Conservation (phyloP, 2,113 vertebrate species). For the Pseudopodoces humilis region DNA sequence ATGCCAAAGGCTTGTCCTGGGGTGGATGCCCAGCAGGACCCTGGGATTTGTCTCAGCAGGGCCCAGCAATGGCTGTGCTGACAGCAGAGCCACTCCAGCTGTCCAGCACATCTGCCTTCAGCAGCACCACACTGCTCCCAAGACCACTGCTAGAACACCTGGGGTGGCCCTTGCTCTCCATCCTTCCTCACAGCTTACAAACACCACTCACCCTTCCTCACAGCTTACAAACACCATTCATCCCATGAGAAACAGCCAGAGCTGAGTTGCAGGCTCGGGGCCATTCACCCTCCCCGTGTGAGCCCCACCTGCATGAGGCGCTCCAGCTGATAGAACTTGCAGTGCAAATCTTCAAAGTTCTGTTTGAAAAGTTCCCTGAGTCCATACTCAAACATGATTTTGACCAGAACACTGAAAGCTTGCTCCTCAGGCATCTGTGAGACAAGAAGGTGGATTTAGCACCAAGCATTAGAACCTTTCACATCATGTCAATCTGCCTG, state of each 20-base stretch:
- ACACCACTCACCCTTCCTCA: neutral
- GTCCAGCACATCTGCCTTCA: neutral
- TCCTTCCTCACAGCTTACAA: neutral
- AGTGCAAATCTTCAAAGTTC: slow-evolving; percentile 99
- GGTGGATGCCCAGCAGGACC: neutral
- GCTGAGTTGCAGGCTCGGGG: neutral
- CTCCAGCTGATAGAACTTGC: slow-evolving; percentile 99
- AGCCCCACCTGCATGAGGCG: slow-evolving; percentile 92
- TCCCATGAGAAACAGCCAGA: neutral
- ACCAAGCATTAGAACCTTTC: neutral
- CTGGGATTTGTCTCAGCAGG: neutral
- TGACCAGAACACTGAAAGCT: slow-evolving; percentile 98
- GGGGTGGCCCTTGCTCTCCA: neutral
- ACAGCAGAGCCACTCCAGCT: neutral
- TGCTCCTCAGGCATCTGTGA: slow-evolving; percentile 98
- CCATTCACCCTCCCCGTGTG: neutral
- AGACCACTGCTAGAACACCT: neutral
- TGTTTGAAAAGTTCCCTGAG: slow-evolving; percentile 99
- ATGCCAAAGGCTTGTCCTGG: neutral
- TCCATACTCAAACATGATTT: slow-evolving; percentile 99
- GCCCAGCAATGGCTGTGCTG: neutral
- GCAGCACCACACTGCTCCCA: fast-evolving
- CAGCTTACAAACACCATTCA: neutral
- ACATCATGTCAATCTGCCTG: neutral
- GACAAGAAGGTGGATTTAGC: neutral